Evolutionary conservation across 2,888 invertebrate genomes (phyloP), one percentile per base, ranked within the genome.

Genomic region (Sialis lutaria): DNA sequence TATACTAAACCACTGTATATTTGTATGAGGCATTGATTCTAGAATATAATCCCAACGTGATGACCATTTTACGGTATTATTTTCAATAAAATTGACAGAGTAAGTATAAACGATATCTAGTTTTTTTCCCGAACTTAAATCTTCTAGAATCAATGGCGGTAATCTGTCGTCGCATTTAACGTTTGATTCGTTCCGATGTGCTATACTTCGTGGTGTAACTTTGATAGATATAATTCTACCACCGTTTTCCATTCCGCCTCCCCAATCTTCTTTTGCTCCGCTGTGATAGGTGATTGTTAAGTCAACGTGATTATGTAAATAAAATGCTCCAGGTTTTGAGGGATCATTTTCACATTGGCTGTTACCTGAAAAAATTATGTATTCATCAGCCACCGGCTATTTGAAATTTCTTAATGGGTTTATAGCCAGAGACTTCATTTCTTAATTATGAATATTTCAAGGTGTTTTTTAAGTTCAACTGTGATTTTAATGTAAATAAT

Each of bases 1-100:
- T 59, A 98, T 98, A 53, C 93, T 95, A 65, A 97, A 96, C 97
- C 96, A 97, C 64, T 97, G 96, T 57, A 97, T 96, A 62, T 96
- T 96, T 1, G 96, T 90, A 63, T 96, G 93, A 0, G 93, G 95
- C 87, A 95, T 92, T 0, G 96, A 93, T 67, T 96, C 93, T 49
- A 98, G 69, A 52, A 98, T 96, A 64, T 98, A 98, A 67, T 98
- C 98, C 98, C 98, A 98, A 58, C 98, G 76, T 0, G 95, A 96
- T 0, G 95, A 95, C 98, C 97, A 98, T 67, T 93, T 95, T 9
- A 93, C 82, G 0, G 77, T 75, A 63, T 89, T 80, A 58, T 89
- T 83, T 59, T 74, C 73, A 57, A 75, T 69, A 64, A 90, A 97
- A 30, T 68, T 76, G 0, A 97, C 81, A 6, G 83, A 79, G 67